Percentiles rank a stretch among this genome's conserved stretches.
Conservation (phyloP, 92 coral and sea anemone species). For the Porites evermanni region DNA sequence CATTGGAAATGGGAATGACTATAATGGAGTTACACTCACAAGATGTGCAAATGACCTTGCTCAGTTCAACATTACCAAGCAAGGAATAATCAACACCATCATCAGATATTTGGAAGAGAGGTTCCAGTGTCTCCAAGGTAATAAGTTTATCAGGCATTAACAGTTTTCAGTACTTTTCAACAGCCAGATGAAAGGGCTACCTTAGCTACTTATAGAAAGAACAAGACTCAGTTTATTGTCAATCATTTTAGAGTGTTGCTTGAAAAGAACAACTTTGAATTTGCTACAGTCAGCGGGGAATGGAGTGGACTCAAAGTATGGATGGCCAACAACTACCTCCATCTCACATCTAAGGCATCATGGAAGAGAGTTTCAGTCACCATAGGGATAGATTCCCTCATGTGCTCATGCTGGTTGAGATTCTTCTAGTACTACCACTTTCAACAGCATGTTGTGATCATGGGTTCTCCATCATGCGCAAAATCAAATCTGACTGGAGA, state of each 20-base stretch:
- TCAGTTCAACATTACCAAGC: slow-evolving; percentile 18
- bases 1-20: slow-evolving; percentile 42
- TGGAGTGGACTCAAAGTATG: slow-evolving; percentile 49
- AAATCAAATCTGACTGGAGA: slow-evolving; percentile 57
- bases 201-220: slow-evolving; percentile 29
- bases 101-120: slow-evolving; percentile 9
- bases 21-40: slow-evolving; percentile 38
- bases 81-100: slow-evolving; percentile 8
- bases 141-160: slow-evolving; percentile 7
- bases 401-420: slow-evolving; percentile 44
- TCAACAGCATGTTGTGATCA: slow-evolving; percentile 61
- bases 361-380: slow-evolving; percentile 36
- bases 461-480: slow-evolving; percentile 51
- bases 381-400: slow-evolving; percentile 27
- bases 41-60: slow-evolving; percentile 42
- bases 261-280: slow-evolving; percentile 20
- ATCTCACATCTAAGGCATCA: slow-evolving; percentile 25
- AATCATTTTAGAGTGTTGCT: slow-evolving; percentile 25
- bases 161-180: slow-evolving; percentile 9
- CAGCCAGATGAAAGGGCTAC: slow-evolving; percentile 14
- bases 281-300: slow-evolving; percentile 22
- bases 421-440: slow-evolving; percentile 43
- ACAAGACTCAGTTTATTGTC: slow-evolving; percentile 9
- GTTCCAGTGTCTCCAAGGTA: slow-evolving; percentile 8
- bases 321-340: slow-evolving; percentile 27